phyloP scores from a whole-genome alignment of 2,113 vertebrate species.

The Ageneiosus marmoratus region DNA sequence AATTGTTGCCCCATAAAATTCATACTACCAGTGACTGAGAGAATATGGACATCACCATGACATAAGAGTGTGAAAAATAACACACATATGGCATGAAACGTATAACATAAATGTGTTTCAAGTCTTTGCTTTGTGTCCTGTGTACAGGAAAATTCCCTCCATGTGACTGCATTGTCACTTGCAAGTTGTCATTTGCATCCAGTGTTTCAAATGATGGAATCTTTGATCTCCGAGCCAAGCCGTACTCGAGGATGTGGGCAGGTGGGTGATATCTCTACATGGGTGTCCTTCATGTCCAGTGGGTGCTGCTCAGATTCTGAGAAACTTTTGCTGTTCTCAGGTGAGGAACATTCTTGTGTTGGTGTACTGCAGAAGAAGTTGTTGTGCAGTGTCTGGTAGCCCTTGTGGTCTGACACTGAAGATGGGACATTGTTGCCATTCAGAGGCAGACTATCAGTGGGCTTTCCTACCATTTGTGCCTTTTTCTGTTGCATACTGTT shows the following conservation, averaged over 20 bases:
- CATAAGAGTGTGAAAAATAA: constrained; percentile 56
- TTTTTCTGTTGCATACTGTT: constrained; percentile 80
- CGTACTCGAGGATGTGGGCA: constrained; percentile 89
- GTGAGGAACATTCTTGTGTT: constrained; percentile 74
- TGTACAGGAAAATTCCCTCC: not conserved
- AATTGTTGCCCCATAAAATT: constrained; percentile 43
- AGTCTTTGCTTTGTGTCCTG: constrained; percentile 43
- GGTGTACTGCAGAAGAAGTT: constrained; percentile 83
- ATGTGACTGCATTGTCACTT: not conserved
- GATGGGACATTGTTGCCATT: constrained; percentile 79
- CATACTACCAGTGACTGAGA: constrained; percentile 54
- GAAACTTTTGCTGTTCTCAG: constrained; percentile 75
- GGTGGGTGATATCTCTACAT: constrained; percentile 83
- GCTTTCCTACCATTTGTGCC: constrained; percentile 70
- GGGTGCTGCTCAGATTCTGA: constrained; percentile 85
- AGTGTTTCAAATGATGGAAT: constrained; percentile 88
- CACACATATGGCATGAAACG: constrained; percentile 58
- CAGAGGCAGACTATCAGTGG: constrained; percentile 83
- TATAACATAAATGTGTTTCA: no score
- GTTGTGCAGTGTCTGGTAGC: constrained; percentile 92
- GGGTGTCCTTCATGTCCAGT: constrained; percentile 82
- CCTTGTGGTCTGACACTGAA: constrained; percentile 82
- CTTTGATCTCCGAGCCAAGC: constrained; percentile 93
- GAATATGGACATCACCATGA: constrained; percentile 60
- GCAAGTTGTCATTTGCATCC: not conserved